Evolutionary conservation across 2,888 invertebrate genomes (phyloP), one percentile per base, ranked within the genome.

Genomic region (Crioceris asparagi): DNA sequence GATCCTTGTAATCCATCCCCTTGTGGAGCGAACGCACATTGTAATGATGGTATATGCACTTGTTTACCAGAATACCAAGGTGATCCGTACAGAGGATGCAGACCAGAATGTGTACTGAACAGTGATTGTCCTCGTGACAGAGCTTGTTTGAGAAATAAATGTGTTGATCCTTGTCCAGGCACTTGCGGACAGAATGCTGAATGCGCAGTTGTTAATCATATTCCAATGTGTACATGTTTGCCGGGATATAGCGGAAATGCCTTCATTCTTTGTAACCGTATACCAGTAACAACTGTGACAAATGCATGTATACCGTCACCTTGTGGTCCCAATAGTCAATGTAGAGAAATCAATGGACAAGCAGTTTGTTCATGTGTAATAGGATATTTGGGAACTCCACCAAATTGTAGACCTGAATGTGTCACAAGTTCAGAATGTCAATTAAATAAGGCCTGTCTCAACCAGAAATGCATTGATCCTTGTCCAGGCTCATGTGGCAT

Each of bases 181-280:
- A 77, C 76, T 15, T 85, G 85, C 61, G 83, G 82, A 6, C 57
- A 69, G 36, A 74, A 74, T 48, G 82, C 83, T 8, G 61, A 72
- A 44, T 85, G 85, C 52, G 72, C 76, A 56, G 81, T 83, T 3
- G 69, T 79, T 29, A 81, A 82, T 56, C 84, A 85, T 53, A 77
- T 79, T 46, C 80, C 84, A 5, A 78, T 78, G 39, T 78, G 78
- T 48, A 66, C 65, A 36, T 77, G 77, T 51, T 60, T 67, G 5
- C 48, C 54, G 36, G 64, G 65, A 6, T 76, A 70, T 43, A 75
- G 75, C 44, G 83, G 83, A 17, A 79, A 83, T 68, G 81, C 83
- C 8, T 81, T 83, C 56, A 68, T 71, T 3, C 63, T 69, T 41
- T 83, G 83, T 52, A 67, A 71, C 45, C 66, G 65, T 25, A 61